phyloP scores from a whole-genome alignment of 2,113 vertebrate species.

The Aldabrachelys gigantea region DNA sequence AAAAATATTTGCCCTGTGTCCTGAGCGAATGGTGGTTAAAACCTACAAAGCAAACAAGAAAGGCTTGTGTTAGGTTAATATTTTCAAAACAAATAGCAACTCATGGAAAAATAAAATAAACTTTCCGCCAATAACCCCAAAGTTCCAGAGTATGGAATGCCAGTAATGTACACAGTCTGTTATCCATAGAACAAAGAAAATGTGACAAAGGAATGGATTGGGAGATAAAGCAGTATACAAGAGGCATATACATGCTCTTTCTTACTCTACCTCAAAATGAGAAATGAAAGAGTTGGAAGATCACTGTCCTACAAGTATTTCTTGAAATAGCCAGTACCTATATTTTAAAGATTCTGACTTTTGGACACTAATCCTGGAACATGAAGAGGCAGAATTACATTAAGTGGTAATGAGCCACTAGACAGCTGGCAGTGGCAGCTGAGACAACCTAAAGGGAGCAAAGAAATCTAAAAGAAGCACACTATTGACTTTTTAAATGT shows the following conservation, averaged over 20 bases:
- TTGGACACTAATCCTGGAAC: not conserved
- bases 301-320: not conserved
- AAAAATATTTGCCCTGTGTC: slow-evolving; percentile 98
- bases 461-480: not conserved
- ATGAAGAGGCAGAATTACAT: not conserved
- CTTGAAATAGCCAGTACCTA: not conserved
- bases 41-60: slow-evolving; percentile 80
- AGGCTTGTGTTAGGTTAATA: not conserved
- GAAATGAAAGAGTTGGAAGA: not conserved
- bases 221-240: not conserved
- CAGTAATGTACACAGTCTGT: not conserved
- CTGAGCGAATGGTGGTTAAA: slow-evolving; percentile 95
- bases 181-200: not conserved
- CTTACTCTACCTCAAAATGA: not conserved
- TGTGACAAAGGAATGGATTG: not conserved
- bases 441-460: not conserved
- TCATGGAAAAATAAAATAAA: not conserved
- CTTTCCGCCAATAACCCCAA: not conserved
- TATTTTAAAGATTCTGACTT: not conserved
- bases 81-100: not conserved
- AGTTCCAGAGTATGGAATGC: not conserved
- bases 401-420: not conserved
- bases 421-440: not conserved
- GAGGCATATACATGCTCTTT: not conserved
- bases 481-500: not conserved